phyloP scores from a whole-genome alignment of 2,888 invertebrate genomes.

The Tipula lateralis region DNA sequence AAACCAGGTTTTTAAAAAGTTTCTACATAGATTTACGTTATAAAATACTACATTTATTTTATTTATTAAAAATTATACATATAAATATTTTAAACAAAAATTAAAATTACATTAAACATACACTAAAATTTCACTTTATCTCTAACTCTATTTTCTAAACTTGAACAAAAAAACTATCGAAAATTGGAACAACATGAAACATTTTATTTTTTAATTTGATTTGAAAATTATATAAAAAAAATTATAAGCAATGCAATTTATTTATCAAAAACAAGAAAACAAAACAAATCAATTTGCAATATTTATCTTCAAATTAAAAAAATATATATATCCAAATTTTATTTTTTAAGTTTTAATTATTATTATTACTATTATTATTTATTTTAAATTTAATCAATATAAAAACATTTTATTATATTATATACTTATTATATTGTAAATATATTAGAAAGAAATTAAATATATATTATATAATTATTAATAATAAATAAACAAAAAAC shows the following conservation, averaged over 20 bases:
- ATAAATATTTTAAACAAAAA: not conserved
- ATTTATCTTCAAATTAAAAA: not conserved
- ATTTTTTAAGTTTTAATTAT: not conserved
- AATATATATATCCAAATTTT: not conserved
- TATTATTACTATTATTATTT: not conserved
- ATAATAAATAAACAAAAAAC: not conserved
- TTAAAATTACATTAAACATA: not conserved
- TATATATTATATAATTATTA: conserved; percentile 6
- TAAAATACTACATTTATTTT: too few relatives aligned
- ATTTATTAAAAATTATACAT: not conserved
- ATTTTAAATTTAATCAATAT: not conserved
- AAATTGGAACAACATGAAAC: not conserved
- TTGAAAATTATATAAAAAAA: not conserved
- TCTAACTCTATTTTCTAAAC: not conserved
- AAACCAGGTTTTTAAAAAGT: too few relatives aligned
- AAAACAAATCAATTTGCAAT: conserved; percentile 28
- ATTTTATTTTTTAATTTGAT: not conserved
- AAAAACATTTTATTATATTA: conserved; percentile 12
- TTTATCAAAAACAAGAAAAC: not conserved
- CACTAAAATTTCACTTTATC: not conserved
- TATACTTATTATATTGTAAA: conserved; percentile 1
- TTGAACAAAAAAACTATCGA: not conserved
- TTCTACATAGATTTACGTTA: too few relatives aligned
- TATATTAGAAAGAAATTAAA: not conserved
- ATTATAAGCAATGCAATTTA: conserved; percentile 6